These are phyloP conservation scores for Strigops habroptila DNA, from an alignment of 2,113 vertebrate species.

Conservation along the genomic window DNA sequence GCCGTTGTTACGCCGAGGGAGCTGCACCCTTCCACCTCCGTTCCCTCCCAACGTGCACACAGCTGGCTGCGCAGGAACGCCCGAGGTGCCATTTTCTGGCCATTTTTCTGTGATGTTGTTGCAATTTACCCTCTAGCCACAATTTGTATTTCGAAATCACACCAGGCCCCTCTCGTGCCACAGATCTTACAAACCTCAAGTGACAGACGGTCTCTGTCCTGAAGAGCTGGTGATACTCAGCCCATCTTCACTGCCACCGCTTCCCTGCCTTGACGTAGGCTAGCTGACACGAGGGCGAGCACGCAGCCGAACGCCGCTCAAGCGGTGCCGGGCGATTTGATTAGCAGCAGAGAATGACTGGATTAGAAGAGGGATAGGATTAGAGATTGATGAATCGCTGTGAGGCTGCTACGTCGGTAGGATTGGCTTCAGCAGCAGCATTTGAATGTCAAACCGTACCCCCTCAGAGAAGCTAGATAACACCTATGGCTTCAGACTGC, in stretches of 20 bases:
- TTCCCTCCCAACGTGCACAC: background rate
- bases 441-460: background rate
- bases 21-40: conserved; percentile 53
- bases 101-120: background rate
- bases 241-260: background rate
- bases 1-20: background rate
- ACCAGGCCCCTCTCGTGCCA: background rate
- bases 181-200: background rate
- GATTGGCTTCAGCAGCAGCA: background rate
- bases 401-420: background rate
- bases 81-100: conserved; percentile 9
- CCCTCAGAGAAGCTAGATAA: background rate
- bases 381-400: background rate
- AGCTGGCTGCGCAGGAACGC: background rate
- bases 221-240: background rate
- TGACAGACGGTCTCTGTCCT: background rate
- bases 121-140: background rate
- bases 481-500: background rate
- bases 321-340: background rate
- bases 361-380: background rate
- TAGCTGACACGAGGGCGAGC: background rate
- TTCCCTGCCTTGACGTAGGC: background rate
- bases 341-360: background rate
- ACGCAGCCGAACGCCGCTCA: background rate
- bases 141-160: background rate